These are phyloP conservation scores for Gallinago media DNA, from an alignment of 2,113 vertebrate species.

Conservation along the genomic window DNA sequence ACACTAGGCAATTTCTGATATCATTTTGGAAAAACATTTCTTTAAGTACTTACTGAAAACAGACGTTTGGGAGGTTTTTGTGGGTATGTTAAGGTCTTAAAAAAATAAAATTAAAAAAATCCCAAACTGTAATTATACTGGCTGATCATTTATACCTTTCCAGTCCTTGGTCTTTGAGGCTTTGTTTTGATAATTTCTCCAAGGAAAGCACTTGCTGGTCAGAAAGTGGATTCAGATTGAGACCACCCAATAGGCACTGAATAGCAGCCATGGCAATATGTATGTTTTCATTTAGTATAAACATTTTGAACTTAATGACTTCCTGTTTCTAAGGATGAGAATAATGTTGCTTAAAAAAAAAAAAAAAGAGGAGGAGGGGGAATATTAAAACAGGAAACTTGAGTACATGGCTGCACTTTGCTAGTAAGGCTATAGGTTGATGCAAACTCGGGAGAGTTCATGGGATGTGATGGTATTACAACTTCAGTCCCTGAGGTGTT, in stretches of 20 bases:
- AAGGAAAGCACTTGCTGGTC: conserved; percentile 15
- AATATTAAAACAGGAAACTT: not conserved
- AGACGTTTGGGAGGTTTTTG: conserved; percentile 28
- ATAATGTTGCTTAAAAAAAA: not conserved
- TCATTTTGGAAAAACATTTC: not conserved
- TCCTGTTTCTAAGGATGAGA: conserved; percentile 58
- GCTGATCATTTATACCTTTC: conserved; percentile 17
- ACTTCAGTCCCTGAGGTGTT: not conserved
- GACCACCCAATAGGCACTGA: conserved; percentile 55
- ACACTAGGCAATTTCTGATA: not conserved
- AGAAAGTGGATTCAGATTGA: conserved; percentile 13
- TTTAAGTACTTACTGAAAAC: conserved; percentile 31
- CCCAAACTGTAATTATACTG: not conserved
- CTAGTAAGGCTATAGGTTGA: not conserved
- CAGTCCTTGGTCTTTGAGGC: not conserved
- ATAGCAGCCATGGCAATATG: not conserved
- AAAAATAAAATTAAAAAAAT: not conserved
- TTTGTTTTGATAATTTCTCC: conserved; percentile 15
- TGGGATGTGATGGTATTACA: not conserved
- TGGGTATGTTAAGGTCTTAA: not conserved
- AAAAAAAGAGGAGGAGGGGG: not conserved
- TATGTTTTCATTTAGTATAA: conserved; percentile 57
- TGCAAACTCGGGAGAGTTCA: not conserved
- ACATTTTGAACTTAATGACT: conserved; percentile 51
- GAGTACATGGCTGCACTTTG: not conserved